These are phyloP conservation scores for Omphaloscelis lunosa DNA, from an alignment of 2,888 invertebrate genomes.

Conservation along the genomic window DNA sequence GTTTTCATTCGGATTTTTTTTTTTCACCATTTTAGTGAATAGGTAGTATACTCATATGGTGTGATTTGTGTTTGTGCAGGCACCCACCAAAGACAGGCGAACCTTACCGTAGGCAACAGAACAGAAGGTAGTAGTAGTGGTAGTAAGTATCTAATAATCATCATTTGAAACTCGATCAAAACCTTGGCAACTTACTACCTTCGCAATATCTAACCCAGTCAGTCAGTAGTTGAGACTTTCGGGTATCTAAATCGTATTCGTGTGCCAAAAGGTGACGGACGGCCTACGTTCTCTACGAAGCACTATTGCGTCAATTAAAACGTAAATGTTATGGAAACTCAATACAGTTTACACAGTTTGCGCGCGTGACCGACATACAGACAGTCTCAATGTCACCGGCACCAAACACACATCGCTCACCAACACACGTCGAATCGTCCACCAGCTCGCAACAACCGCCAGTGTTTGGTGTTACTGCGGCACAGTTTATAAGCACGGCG, in stretches of 20 bases:
- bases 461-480: constrained; percentile 32
- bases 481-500: constrained; percentile 30
- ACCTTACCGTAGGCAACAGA: too few relatives aligned
- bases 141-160: background rate
- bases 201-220: background rate
- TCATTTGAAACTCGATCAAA: background rate
- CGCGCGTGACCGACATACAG: constrained; percentile 37
- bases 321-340: constrained; percentile 49
- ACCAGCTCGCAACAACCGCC: constrained; percentile 2
- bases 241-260: background rate
- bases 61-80: background rate
- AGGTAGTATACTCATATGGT: background rate
- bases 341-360: constrained; percentile 36
- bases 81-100: background rate
- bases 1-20: background rate
- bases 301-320: constrained; percentile 11
- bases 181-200: background rate
- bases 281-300: background rate
- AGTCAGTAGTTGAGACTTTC: background rate
- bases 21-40: background rate
- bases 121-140: too few relatives aligned
- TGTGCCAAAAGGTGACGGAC: background rate
- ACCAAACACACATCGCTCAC: constrained; percentile 18
- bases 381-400: constrained; percentile 24
- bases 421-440: background rate